These are phyloP conservation scores for Fopius arisanus DNA, from an alignment of 1,140 invertebrate genomes.

Conservation along the genomic window DNA sequence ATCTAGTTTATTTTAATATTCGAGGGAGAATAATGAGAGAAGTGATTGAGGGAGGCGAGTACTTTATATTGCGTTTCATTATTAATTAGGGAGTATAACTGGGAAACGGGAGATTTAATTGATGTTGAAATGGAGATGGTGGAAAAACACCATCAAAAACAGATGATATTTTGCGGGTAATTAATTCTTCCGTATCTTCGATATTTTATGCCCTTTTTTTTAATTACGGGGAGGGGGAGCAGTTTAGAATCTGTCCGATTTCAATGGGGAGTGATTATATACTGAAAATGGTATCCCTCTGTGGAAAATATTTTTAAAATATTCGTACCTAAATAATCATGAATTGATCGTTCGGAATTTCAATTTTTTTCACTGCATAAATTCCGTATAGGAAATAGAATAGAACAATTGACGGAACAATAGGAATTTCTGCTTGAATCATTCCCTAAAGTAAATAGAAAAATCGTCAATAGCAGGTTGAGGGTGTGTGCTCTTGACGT, in stretches of 20 bases:
- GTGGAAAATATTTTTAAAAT: too few relatives aligned
- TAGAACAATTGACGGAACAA: background rate
- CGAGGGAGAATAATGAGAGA: background rate
- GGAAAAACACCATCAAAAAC: too few relatives aligned
- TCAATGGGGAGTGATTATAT: too few relatives aligned
- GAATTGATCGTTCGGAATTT: too few relatives aligned
- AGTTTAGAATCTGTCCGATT: too few relatives aligned
- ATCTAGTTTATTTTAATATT: too few relatives aligned
- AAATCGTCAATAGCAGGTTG: background rate
- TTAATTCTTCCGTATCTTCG: background rate
- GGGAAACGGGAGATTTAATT: background rate
- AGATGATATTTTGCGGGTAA: background rate
- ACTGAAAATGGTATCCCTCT: too few relatives aligned
- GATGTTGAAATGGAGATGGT: background rate
- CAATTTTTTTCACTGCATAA: background rate
- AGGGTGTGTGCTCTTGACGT: background rate
- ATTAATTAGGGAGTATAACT: background rate
- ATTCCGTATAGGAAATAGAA: background rate
- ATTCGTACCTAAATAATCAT: too few relatives aligned
- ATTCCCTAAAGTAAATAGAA: background rate
- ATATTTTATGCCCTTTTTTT: too few relatives aligned
- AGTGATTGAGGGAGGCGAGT: background rate
- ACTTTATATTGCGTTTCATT: background rate
- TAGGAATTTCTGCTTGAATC: background rate
- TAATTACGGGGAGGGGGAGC: too few relatives aligned